phyloP scores from a whole-genome alignment of 1,140 invertebrate genomes.

The Drosophila setifemur region DNA sequence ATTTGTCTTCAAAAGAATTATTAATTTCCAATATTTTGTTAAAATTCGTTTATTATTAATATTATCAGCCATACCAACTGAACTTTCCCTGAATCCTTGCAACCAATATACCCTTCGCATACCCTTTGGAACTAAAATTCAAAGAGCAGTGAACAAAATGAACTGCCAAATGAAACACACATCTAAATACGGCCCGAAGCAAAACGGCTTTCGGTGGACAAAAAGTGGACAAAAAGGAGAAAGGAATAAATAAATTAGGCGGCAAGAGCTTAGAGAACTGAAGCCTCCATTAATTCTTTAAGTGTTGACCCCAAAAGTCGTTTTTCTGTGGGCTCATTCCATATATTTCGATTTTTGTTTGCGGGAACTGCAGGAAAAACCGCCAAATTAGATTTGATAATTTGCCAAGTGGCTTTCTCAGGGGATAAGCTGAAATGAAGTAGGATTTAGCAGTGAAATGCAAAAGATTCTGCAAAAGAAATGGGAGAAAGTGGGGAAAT shows the following conservation, averaged over 20 bases:
- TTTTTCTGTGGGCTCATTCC: too few species aligned
- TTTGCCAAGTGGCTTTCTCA: conserved; percentile 27
- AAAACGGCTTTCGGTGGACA: conserved; percentile 9
- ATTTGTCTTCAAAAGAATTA: too few species aligned
- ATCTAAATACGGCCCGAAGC: neutral
- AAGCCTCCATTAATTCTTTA: conserved; percentile 18
- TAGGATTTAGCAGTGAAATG: too few species aligned
- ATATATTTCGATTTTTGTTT: too few species aligned
- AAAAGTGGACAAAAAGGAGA: neutral
- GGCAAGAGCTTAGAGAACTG: neutral
- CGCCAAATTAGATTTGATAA: conserved; percentile 42
- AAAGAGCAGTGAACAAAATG: conserved; percentile 19
- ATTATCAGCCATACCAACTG: too few species aligned
- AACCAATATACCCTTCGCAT: neutral
- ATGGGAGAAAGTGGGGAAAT: neutral
- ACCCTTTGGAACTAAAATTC: neutral
- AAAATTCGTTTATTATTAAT: too few species aligned
- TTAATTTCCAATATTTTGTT: too few species aligned
- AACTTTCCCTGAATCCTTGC: neutral
- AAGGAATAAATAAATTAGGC: conserved; percentile 20
- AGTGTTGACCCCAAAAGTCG: conserved; percentile 1
- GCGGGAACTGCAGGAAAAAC: neutral
- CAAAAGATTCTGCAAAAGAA: neutral
- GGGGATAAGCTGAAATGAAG: conserved; percentile 17
- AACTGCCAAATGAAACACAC: conserved; percentile 7